A percentile compares a stretch with the other conserved stretches of the same genome.
phyloP scores from a whole-genome alignment of 1,140 invertebrate genomes.

The Semibalanus balanoides region DNA sequence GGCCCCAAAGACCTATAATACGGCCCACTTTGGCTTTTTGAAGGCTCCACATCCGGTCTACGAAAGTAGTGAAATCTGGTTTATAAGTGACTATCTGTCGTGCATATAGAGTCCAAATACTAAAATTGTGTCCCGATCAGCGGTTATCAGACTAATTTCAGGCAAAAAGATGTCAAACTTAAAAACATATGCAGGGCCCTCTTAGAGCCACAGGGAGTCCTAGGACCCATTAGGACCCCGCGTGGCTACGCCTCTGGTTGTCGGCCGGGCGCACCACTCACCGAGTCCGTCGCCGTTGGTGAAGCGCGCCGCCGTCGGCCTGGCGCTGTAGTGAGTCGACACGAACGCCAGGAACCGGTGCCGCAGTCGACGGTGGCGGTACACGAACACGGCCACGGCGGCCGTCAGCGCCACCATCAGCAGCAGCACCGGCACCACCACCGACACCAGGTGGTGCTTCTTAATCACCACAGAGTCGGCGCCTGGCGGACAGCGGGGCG shows the following conservation, averaged over 20 bases:
- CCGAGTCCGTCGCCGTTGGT: constrained; percentile 49
- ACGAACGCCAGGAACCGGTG: constrained; percentile 64
- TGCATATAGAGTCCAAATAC: too few species aligned
- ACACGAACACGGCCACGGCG: constrained; percentile 46
- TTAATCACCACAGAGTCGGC: constrained; percentile 17
- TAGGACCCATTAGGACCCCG: too few species aligned
- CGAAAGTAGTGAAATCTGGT: too few species aligned
- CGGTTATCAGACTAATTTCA: too few species aligned
- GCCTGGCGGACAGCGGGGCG: constrained; percentile 13
- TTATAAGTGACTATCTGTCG: too few species aligned
- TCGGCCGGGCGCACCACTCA: constrained; percentile 23
- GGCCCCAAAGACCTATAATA: too few species aligned
- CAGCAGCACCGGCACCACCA: constrained; percentile 39
- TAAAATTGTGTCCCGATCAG: too few species aligned
- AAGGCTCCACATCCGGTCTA: too few species aligned
- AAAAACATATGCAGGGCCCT: too few species aligned
- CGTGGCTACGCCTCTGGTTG: background rate
- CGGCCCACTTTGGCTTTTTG: too few species aligned
- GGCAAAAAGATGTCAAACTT: too few species aligned
- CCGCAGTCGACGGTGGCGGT: constrained; percentile 56
- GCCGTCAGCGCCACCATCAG: constrained; percentile 38
- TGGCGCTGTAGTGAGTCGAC: constrained; percentile 69
- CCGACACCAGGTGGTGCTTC: constrained; percentile 28
- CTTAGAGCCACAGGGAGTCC: too few species aligned
- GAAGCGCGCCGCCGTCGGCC: constrained; percentile 70